Conservation (phyloP, 2,113 vertebrate genomes). For the Ammodytes dubius region DNA sequence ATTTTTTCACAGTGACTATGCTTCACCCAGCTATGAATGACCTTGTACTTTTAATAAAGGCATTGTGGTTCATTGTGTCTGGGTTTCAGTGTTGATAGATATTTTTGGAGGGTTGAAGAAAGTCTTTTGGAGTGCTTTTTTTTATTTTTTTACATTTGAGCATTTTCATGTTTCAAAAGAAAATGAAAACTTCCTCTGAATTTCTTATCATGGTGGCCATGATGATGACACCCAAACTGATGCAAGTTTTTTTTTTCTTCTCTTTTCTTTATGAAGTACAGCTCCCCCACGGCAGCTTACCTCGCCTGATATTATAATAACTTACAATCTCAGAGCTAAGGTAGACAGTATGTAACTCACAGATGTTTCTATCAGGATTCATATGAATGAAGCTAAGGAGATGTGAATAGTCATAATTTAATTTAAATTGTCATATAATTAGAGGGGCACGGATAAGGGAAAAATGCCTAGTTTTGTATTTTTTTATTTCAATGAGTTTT, state of each 20-base stretch:
- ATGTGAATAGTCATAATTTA: constrained; percentile 13
- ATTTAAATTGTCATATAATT: constrained; percentile 32
- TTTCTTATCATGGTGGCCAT: constrained; percentile 6
- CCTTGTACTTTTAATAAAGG: neutral
- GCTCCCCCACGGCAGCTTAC: neutral
- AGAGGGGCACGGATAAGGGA: constrained; percentile 11
- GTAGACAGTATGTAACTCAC: neutral
- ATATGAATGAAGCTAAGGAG: constrained; percentile 26
- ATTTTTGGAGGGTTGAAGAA: neutral
- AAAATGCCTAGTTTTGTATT: constrained; percentile 64
- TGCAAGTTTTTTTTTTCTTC: too few species aligned
- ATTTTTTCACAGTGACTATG: constrained; percentile 11
- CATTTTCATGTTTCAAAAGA: neutral
- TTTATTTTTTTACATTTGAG: neutral
- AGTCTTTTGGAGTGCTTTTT: neutral
- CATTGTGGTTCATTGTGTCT: neutral
- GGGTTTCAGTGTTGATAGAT: too few species aligned
- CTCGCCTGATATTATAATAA: neutral
- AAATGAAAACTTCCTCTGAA: neutral
- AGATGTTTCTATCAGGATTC: too few species aligned
- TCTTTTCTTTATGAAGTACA: neutral
- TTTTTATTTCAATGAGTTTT: constrained; percentile 50
- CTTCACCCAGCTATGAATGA: neutral
- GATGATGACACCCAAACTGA: neutral
- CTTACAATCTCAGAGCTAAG: constrained; percentile 1